Percentiles rank a stretch among this genome's conserved stretches.
Evolutionary conservation across 2,797 vertebrate genomes (phyloP).

Genomic region (Poecilia picta): DNA sequence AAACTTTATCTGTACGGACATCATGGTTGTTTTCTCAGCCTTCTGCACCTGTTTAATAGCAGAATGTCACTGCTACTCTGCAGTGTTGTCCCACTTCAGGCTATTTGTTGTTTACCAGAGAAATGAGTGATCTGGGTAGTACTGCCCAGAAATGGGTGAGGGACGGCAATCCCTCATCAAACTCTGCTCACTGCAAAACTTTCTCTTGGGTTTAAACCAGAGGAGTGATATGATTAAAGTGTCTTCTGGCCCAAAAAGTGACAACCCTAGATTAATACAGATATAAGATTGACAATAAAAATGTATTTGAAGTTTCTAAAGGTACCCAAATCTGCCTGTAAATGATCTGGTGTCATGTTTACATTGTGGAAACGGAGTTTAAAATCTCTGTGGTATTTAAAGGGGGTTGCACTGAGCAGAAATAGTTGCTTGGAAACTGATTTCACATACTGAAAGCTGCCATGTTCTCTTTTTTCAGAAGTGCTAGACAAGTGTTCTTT

Average conservation of each 20-base stretch:
- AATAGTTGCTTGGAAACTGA: constrained; percentile 1
- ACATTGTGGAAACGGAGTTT: neutral
- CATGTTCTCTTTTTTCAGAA: constrained; percentile 10
- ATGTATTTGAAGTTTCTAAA: too few relatives aligned
- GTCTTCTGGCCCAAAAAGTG: neutral
- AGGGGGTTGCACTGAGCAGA: neutral
- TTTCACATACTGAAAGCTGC: neutral
- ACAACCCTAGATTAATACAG: neutral
- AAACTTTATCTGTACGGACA: neutral
- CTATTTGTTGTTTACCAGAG: too few relatives aligned
- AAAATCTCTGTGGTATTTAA: neutral
- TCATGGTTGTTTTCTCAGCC: neutral
- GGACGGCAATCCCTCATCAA: neutral
- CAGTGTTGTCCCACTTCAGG: neutral
- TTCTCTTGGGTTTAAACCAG: neutral
- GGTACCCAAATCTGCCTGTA: neutral
- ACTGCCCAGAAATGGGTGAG: neutral
- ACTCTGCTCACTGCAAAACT: neutral
- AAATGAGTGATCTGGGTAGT: neutral
- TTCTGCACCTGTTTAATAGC: neutral
- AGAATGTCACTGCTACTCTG: neutral
- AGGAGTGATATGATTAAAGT: neutral
- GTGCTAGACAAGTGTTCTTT: neutral
- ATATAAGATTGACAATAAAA: neutral
- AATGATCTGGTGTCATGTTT: neutral